Base-by-base conservation (phyloP, 2,888 invertebrate species). In the Chalcosyrphus nemorum region DNA sequence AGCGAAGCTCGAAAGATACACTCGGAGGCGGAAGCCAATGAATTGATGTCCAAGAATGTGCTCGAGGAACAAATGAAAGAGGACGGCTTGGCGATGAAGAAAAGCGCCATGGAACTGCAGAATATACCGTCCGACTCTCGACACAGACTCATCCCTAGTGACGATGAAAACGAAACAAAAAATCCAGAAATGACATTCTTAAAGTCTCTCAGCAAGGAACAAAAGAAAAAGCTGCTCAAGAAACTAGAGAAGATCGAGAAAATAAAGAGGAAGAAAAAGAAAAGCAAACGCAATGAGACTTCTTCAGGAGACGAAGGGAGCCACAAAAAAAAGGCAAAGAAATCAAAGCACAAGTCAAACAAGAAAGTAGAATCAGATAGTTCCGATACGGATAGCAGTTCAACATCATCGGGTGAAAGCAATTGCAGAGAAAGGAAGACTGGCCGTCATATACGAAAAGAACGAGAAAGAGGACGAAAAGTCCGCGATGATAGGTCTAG, bases 31-130 rank as follows among this genome's bases (percentile, higher is more conserved):
- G 94, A 95, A 70, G 93, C 95, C 43, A 95, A 95, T 89, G 94
- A 95, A 61, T 87, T 92, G n/a, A 90, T 92, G 90, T 93, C 94
- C 19, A 94, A 94, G 7, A 93, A 94, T 35, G 93, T 95, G 47
- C 93, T 98, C 66, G 95, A 98, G 89, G 95, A 96, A 87, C 97
- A 97, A 89, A 97, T 98, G 97, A 93, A 96, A 87, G 97, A 98
- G 88, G 97, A 97, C 90, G 98, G 98, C 0, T 93, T 98, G 56
- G 95, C 96, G 32, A 94, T 99, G 92, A 98, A 98, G 91, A 95
- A 96, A 89, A 94, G 94, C 13, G 95, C 95, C 27, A 90, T 94
- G 88, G 94, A 94, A 56, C 89, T 94, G 4, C 90, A 92, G 92
- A 87, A 93, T 90, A 90, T 94, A 87, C 92, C 93, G 91, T 86